Base-by-base conservation (phyloP, 2,797 vertebrate genomes). In the Coranthus polyacanthus region DNA sequence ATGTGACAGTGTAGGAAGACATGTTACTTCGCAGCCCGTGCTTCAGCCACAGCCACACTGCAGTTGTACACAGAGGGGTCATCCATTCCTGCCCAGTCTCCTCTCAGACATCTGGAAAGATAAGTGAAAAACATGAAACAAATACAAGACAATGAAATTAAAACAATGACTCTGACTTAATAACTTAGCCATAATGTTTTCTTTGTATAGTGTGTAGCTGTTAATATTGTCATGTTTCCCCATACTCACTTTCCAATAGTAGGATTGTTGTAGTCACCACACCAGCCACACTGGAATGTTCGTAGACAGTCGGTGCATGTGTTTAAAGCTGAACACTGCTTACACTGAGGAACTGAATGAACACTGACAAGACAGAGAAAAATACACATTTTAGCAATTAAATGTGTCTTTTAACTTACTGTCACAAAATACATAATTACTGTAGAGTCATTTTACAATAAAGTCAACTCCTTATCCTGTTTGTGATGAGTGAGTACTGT, bases 201-300 rank as follows among this genome's bases (percentile, higher is more conserved):
- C 11, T 42, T 2, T 20, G 16, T 21, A 18, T 1, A 18, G 3
- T 21, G 9, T 21, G 43, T n/a, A 7, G 42, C 38, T 1, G 21
- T 3, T 13, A 50, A 26, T 26, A 34, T 5, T 24, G 13, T 67
- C 29, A 42, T 16, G 24, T 52, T 43, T 49, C 9, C 2, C 7
- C 15, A 56, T 38, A 66, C 86, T 72, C 86, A 98, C 96, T 96
- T 95, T 81, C 96, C 97, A 55, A 97, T 94, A 0, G 95, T 98
- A 15, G 97, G 97, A 85, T 98, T 98, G 82, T 95, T 95, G 54
- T 94, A 93, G 36, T 97, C 96, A 6, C 96, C 96, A 24, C 97
- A 98, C 97, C 97, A 98, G 82, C 97, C 97, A 0, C 97, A 98
- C 85, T 96, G 96, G 6, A 97, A 96, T 16, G 94, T 96, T 81